A percentile compares a stretch with the other conserved stretches of the same genome.
Evolutionary conservation across 2,113 vertebrate species (phyloP).

Genomic region (Chaetodon auriga): DNA sequence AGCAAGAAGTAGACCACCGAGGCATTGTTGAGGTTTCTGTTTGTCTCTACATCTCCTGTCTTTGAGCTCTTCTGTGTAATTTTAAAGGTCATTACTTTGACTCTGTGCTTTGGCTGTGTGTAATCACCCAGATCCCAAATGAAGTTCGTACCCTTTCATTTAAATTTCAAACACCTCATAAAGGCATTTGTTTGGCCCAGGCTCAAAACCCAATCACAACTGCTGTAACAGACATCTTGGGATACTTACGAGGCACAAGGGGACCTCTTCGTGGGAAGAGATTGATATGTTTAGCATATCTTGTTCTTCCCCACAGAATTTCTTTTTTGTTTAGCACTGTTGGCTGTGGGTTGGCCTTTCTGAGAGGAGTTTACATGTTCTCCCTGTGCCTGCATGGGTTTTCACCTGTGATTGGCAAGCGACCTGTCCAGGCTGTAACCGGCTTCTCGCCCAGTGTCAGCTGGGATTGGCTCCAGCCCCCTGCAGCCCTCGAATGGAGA

Average conservation of each 20-base stretch:
- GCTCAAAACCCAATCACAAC: constrained; percentile 63
- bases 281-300: constrained; percentile 65
- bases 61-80: constrained; percentile 46
- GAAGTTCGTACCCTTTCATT: constrained; percentile 53
- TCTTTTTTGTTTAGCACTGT: neutral
- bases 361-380: neutral
- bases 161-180: constrained; percentile 69
- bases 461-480: constrained; percentile 2
- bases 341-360: too few species aligned
- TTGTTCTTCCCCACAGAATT: constrained; percentile 35
- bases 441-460: neutral
- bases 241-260: constrained; percentile 55
- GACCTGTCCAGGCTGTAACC: neutral
- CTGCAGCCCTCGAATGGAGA: neutral
- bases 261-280: constrained; percentile 52
- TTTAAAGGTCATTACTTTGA: constrained; percentile 49
- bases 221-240: constrained; percentile 55
- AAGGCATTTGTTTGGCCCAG: constrained; percentile 60
- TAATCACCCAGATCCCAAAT: constrained; percentile 40
- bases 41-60: constrained; percentile 30
- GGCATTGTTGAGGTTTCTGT: constrained; percentile 62
- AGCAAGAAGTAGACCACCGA: constrained; percentile 55
- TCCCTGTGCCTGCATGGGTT: neutral
- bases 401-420: neutral
- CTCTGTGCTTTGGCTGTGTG: constrained; percentile 6